Evolutionary conservation across 2,888 invertebrate species (phyloP), one percentile per base, ranked within the genome.

Genomic region (Aporophyla nigra): DNA sequence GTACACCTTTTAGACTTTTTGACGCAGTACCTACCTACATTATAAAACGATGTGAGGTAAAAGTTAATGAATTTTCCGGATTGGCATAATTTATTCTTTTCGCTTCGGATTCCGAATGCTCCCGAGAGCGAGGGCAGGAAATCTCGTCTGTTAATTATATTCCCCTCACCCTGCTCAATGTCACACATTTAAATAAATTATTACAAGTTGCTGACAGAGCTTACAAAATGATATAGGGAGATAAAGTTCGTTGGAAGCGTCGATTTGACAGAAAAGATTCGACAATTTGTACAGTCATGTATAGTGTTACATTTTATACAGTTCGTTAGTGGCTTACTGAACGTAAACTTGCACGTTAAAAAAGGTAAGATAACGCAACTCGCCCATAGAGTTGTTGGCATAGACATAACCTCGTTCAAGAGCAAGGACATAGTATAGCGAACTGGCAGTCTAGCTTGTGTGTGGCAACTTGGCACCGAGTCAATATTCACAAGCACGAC

Each of bases 341-440:
- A 66, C 78, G n/a, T 54, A 40, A 63, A 65, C 65, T 24, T 27
- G 12, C 33, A 16, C 24, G 80, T 66, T 78, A 33, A 33, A 40
- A 33, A 2, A 33, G 33, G 33, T 69, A 24, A 54, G 24, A 54
- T 80, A 76, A 66, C 56, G 65, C 33, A 70, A 76, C 46, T 6
- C 56, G 19, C 21, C n/a, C 40, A 40, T 58, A 33, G n/a, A 51
- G 24, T 67, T 51, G 12, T 33, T 56, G 12, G 61, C 40, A 27
- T 73, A 72, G 5, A 54, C 54, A 51, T 27, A 66, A 33, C 33
- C 43, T 27, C 53, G 46, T 74, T 71, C 74, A 82, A 82, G 79
- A 83, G 58, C 79, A 83, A 74, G 83, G 79, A 9, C 77, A 46
- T 27, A 53, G 61, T 59, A 82, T 59, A 68, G 59, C 51, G 53